phyloP scores from a whole-genome alignment of 1,140 invertebrate species.

The Cecropterus lyciades region DNA sequence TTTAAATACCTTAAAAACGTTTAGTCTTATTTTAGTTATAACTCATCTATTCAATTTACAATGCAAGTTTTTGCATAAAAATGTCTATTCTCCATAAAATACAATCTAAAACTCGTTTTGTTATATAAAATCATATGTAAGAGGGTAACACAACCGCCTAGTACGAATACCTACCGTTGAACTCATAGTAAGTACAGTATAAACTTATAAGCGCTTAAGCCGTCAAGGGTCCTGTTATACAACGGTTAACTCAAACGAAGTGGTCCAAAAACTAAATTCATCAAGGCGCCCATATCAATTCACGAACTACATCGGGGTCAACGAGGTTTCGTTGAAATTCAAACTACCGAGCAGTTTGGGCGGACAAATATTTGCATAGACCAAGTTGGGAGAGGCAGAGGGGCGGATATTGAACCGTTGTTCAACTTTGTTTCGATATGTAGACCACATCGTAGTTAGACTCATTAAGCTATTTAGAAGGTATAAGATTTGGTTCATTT shows the following conservation, averaged over 20 bases:
- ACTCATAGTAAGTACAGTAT: not conserved
- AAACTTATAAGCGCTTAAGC: not conserved
- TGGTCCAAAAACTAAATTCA: constrained; percentile 49
- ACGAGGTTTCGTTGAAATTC: constrained; percentile 52
- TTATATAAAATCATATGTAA: no score
- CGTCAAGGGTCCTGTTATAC: not conserved
- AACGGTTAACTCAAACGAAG: constrained; percentile 10
- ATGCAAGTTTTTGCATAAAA: no score
- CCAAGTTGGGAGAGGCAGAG: constrained; percentile 26
- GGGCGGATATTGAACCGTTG: constrained; percentile 23
- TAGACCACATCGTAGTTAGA: not conserved
- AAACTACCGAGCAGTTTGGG: constrained; percentile 53
- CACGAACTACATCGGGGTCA: constrained; percentile 46
- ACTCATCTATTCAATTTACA: no score
- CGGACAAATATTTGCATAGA: constrained; percentile 42
- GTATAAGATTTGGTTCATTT: no score
- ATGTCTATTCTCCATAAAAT: no score
- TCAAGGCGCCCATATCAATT: constrained; percentile 50
- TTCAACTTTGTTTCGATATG: constrained; percentile 1
- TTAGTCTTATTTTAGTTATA: no score
- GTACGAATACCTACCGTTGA: not conserved
- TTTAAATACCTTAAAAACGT: no score
- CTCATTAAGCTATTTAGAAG: not conserved
- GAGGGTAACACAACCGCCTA: no score
- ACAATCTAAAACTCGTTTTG: no score